Evolutionary conservation across 2,797 vertebrate genomes (phyloP), one percentile per base, ranked within the genome.

Genomic region (Eutrigla gurnardus): DNA sequence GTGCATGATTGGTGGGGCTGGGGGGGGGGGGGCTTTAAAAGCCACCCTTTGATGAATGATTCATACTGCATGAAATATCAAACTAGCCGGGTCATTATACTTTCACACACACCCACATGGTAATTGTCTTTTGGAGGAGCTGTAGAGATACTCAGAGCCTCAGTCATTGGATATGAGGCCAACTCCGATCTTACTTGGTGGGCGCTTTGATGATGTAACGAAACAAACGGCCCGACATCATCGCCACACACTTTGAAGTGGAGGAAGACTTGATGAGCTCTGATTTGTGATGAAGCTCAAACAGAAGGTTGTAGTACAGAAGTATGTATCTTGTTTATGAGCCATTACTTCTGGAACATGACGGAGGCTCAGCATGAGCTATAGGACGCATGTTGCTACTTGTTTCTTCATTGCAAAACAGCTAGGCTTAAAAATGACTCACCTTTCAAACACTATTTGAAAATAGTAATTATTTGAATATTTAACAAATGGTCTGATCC

Each of bases 131-230:
- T 25, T 64, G 42, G 65, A 61, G 36, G 59, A 35, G 55, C 75
- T 62, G 37, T 53, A 72, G 32, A 64, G 45, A 55, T 53, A 64
- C 85, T 83, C 82, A 75, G 53, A 43, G 65, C 66, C 67, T 65
- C 53, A 65, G 52, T 81, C 77, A 62, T 7, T 64, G 50, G 66
- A 14, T 36, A 25, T 50, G 36, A 59, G 58, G 52, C 57, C 57
- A 47, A 46, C 70, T 58, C 53, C 63, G 61, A 80, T 81, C 42
- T 70, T 47, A 7, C 35, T 60, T 15, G 17, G 54, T 47, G 10
- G 10, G 14, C 3, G 36, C 82, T 89, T 86, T 89, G 85, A 92
- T 89, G 86, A 88, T 86, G 87, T 68, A 88, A 89, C 32, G 6
- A 80, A 70, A 85, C 71, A 80, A 82, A 85, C 80, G 73, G 7